Base-by-base conservation (phyloP, 2,888 invertebrate species). In the Rotaria sp. region DNA sequence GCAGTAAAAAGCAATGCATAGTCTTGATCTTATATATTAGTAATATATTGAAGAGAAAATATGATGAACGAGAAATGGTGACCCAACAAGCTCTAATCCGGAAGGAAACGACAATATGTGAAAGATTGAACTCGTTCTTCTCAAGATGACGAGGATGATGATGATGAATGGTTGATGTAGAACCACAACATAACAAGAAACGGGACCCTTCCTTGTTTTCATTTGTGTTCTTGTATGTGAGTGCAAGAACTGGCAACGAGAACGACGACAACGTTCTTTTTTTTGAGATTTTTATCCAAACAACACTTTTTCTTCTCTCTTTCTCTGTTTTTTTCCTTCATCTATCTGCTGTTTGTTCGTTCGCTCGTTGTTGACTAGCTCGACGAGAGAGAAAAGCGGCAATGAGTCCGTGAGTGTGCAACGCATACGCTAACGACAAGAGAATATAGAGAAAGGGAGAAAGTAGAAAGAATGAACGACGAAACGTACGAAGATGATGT, bases 71-170 rank as follows among this genome's bases (percentile, higher is more conserved):
- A 67, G 67, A 67, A 67, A 67, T 67, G 21, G 13, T 67, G 67
- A 67, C 30, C 67, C 21, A 67, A 35, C 30, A 18, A 67, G 35
- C 35, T 67, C 30, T 35, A 67, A 67, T 67, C 67, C 67, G 67
- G 67, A 67, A 35, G 67, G 67, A 67, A 67, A 38, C 35, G 67
- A 67, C 67, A 67, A 67, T 67, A 67, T 67, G 67, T 67, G 67
- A 67, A 35, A 67, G 67, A 67, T 67, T 67, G 67, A 67, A 67
- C 67, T 67, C 35, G 67, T 67, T 67, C 67, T 67, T 67, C 67
- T 67, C 35, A 67, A 67, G 67, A 67, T 67, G 55, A 55, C 55
- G 55, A 55, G 1, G 55, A 55, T 26, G 67, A 67, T 59, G 59
- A 59, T 67, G 67, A 67, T 67, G 67, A 67, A 67, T 67, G 35